These are phyloP conservation scores for Amphipyra berbera DNA, from an alignment of 2,888 invertebrate species.

Conservation along the genomic window DNA sequence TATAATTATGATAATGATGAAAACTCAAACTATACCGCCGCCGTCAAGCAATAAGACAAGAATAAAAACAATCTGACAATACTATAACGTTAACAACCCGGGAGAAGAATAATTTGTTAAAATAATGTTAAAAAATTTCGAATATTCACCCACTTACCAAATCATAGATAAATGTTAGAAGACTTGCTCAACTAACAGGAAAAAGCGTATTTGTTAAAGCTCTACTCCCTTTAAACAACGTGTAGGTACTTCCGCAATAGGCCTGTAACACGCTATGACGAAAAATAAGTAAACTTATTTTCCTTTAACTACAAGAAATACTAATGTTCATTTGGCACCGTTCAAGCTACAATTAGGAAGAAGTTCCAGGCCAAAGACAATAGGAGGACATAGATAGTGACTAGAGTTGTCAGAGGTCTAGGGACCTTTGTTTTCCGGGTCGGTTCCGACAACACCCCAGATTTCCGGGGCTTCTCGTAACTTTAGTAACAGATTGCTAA, in stretches of 20 bases:
- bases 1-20: no score
- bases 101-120: no score
- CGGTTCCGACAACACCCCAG: slow-evolving; percentile 1
- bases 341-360: slow-evolving; percentile 16
- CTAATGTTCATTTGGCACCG: slow-evolving; percentile 33
- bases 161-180: not conserved
- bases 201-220: not conserved
- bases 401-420: slow-evolving; percentile 15
- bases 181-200: not conserved
- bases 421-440: slow-evolving; percentile 18
- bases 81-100: no score
- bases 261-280: slow-evolving; percentile 11
- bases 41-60: no score
- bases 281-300: slow-evolving; percentile 6
- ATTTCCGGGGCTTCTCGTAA: slow-evolving; percentile 8
- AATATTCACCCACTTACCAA: no score
- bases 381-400: slow-evolving; percentile 17
- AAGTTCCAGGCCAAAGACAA: slow-evolving; percentile 36
- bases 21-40: no score
- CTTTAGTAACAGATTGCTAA: slow-evolving; percentile 1
- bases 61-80: no score
- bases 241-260: not conserved
- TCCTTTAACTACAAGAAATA: slow-evolving; percentile 20
- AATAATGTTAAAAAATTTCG: no score
- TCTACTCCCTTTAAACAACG: not conserved